phyloP scores from a whole-genome alignment of 2,113 vertebrate species.

The Ceyx melanurus region DNA sequence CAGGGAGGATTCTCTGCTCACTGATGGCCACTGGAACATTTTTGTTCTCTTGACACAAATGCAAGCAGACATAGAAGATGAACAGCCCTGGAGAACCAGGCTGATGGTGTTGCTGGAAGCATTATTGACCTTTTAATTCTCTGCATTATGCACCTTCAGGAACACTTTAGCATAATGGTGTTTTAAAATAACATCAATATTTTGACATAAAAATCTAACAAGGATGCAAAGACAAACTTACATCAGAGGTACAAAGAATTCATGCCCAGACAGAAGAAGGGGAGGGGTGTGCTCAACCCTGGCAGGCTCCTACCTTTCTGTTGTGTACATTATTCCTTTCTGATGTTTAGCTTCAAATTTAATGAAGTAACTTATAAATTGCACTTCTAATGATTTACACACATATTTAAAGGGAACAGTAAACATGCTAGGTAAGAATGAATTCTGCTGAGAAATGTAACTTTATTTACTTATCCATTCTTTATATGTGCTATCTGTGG shows the following conservation, averaged over 20 bases:
- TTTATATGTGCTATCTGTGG: not conserved
- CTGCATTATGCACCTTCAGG: not conserved
- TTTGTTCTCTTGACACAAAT: not conserved
- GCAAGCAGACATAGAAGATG: not conserved
- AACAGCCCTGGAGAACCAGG: not conserved
- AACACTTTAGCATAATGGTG: not conserved
- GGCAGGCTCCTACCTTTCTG: fast-evolving
- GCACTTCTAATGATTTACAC: not conserved
- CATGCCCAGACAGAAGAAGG: not conserved
- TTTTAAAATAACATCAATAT: slow-evolving; percentile 15
- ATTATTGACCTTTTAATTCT: not conserved
- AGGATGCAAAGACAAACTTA: not conserved
- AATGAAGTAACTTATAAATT: not conserved
- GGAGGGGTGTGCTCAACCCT: not conserved
- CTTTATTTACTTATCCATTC: not conserved
- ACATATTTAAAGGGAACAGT: not conserved
- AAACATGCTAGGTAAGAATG: not conserved
- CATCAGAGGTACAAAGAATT: not conserved
- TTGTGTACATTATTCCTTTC: not conserved
- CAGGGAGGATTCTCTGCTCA: not conserved
- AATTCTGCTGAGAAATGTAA: not conserved
- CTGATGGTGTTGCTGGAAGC: not conserved
- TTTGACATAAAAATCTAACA: not conserved
- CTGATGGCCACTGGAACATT: not conserved
- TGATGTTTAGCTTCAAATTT: not conserved